Evolutionary conservation across 2,888 invertebrate species (phyloP), one percentile per base, ranked within the genome.

Genomic region (Leptinotarsa juncta): DNA sequence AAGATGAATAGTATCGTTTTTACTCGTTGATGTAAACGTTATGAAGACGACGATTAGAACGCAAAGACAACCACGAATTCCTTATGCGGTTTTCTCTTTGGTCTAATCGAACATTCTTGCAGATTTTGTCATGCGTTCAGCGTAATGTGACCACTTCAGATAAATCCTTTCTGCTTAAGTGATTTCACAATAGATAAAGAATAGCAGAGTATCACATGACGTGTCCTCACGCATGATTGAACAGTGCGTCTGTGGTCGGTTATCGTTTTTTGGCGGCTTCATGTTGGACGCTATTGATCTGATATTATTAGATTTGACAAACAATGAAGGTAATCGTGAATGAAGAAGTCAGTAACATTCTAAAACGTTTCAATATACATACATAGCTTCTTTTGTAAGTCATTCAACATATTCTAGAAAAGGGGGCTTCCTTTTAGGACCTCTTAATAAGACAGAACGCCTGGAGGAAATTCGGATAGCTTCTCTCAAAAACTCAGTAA

Each of bases 81-180:
- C 42, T 62, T 42, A n/a, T n/a, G 62, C 42, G 62, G 62, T 62
- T 62, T 62, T 42, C 62, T 32, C n/a, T 62, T 18, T 62, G 62
- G 26, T 62, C 32, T 62, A 16, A n/a, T 32, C 16, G 15, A 62
- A 42, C 42, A 62, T 62, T 62, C 62, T 32, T 62, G 26, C 16
- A 32, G 42, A 42, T 62, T 62, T 62, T n/a, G n/a, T 62, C 62
- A 62, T 62, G 62, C 62, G 42, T 62, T 62, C 62, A 62, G 42
- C 18, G 62, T 32, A 62, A 62, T 62, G 32, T 62, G 62, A 62
- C 62, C 62, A 12, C 32, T 42, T 62, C n/a, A 62, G 62, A 62
- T 62, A 62, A n/a, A 32, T 62, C 42, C 7, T 62, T 62, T 62
- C 62, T 62, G 16, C 62, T 62, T 62, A 16, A 32, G 32, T 62